These are phyloP conservation scores for Ceyx melanurus DNA, from an alignment of 2,113 vertebrate genomes.

Conservation along the genomic window DNA sequence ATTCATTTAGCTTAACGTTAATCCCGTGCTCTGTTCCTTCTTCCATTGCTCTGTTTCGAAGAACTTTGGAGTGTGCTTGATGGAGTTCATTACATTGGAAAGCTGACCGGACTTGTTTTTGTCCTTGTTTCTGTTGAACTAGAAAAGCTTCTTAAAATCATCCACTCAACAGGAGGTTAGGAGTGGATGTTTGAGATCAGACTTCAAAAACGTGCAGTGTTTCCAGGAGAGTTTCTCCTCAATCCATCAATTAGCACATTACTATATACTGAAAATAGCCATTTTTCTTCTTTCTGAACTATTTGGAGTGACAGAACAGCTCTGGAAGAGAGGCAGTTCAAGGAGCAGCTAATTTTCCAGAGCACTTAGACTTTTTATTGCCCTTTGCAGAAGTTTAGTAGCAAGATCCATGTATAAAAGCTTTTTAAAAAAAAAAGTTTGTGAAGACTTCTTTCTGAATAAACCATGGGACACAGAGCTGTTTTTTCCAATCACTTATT, in stretches of 20 bases:
- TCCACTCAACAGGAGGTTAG: neutral
- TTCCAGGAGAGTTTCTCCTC: neutral
- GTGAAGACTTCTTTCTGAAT: neutral
- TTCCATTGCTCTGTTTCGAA: neutral
- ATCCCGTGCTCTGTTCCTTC: conserved; percentile 38
- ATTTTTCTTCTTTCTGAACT: neutral
- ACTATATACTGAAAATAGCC: neutral
- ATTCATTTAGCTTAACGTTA: conserved; percentile 15
- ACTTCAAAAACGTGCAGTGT: neutral
- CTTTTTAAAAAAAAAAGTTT: neutral
- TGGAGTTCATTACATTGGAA: neutral
- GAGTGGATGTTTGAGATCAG: neutral
- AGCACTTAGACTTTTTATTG: neutral
- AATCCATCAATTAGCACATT: neutral
- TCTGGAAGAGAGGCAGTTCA: neutral
- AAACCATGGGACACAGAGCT: no score
- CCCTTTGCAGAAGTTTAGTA: neutral
- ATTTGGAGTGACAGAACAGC: neutral
- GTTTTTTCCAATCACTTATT: no score
- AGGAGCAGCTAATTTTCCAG: neutral
- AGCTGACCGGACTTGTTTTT: conserved; percentile 1
- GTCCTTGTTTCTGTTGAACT: neutral
- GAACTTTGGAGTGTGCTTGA: neutral
- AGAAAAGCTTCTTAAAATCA: neutral
- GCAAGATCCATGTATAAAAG: neutral